Evolutionary conservation across 2,888 invertebrate species (phyloP), one percentile per base, ranked within the genome.

Genomic region (Argynnis bischoffii): DNA sequence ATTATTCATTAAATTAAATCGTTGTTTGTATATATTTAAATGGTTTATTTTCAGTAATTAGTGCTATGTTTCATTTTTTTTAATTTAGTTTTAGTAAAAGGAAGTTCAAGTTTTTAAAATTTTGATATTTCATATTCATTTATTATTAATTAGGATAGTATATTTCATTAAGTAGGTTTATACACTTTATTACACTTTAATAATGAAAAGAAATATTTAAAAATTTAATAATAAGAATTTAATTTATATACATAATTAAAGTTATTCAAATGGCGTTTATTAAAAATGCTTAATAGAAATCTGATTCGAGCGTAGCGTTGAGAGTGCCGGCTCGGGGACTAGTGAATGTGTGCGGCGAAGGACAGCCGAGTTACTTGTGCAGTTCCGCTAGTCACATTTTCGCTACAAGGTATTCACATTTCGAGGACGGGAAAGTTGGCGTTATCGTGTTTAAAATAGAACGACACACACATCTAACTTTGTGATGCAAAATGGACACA

Each of bases 371-470:
- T 90, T 90, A 90, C 90, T 91, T 90, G 91, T 86, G 82, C 87
- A 88, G 90, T 92, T 92, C 91, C 91, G 91, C 84, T 91, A 92
- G 92, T 91, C 91, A 91, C 92, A 92, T 92, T 92, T 92, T 91
- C 89, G 84, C 92, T 88, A 92, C 92, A 92, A 90, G 91, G 89
- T 90, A 92, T 92, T 92, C 92, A 90, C 92, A 92, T 92, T 92
- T 91, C 87, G 90, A 91, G 90, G 84, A 87, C 89, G 89, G 88
- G 86, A 87, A 91, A 92, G 91, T 91, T 92, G 84, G 88, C 90
- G 87, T 91, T 92, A 92, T 92, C 92, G 91, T 86, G 84, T 92
- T 89, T 91, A 88, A 92, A 92, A 92, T 91, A 89, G 90, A 88
- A 89, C 90, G 88, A 86, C 90, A 88, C 86, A 87, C 88, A 86